A percentile compares a stretch with the other conserved stretches of the same genome.
phyloP scores from a whole-genome alignment of 1,140 invertebrate genomes.

The Elymnias hypermnestra region DNA sequence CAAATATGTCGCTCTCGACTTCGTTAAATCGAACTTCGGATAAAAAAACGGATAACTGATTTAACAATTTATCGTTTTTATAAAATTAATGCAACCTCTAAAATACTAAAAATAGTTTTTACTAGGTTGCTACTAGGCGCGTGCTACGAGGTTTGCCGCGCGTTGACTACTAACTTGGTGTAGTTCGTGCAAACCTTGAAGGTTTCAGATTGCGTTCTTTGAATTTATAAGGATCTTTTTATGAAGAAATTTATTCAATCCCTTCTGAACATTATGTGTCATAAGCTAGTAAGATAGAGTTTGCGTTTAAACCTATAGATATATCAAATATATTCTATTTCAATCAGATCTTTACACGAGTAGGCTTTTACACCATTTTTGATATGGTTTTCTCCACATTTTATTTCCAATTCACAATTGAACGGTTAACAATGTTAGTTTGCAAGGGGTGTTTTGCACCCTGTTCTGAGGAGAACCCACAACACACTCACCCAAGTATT shows the following conservation, averaged over 20 bases:
- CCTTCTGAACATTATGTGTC: no score
- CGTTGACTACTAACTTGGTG: constrained; percentile 39
- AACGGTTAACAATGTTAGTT: no score
- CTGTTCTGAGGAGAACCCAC: no score
- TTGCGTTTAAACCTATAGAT: no score
- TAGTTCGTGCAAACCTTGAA: constrained; percentile 50
- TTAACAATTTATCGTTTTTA: constrained; percentile 19
- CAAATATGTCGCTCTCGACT: constrained; percentile 23
- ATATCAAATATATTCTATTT: no score
- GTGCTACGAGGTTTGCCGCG: constrained; percentile 41
- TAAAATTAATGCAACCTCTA: constrained; percentile 52
- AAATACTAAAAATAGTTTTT: constrained; percentile 27
- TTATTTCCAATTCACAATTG: no score
- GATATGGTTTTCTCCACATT: no score
- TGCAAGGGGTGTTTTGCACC: no score
- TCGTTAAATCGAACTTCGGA: constrained; percentile 13
- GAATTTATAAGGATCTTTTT: constrained; percentile 8
- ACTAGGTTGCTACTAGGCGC: constrained; percentile 52
- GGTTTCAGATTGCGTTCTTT: constrained; percentile 26
- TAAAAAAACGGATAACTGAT: constrained; percentile 21
- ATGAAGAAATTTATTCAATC: constrained; percentile 11
- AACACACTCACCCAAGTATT: no score
- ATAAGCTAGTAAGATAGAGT: no score
- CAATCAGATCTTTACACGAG: no score
- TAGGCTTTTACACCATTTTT: no score